Base-by-base conservation (phyloP, 1,140 invertebrate species). In the Caenorhabditis inopinata region DNA sequence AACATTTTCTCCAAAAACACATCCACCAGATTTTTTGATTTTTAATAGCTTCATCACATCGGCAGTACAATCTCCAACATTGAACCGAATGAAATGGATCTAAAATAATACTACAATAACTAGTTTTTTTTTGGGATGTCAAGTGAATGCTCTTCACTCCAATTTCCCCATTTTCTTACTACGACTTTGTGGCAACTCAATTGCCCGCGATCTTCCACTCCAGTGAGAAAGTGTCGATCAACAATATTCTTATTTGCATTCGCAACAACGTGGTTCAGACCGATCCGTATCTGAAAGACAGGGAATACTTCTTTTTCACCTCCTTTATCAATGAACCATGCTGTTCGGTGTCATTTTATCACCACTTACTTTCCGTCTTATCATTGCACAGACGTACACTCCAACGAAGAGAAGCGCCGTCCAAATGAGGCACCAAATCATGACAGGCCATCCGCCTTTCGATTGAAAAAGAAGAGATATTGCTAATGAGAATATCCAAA, bases 371-470 rank as follows among this genome's bases (percentile, higher is more conserved):
- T 45, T 49, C 68, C 62, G 35, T 35, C 80, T 53, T 29, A 81
- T 48, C 29, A 81, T 76, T n/a, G 74, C 51, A 62, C 80, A 81
- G 12, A 12, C 80, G 29, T 80, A 45, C 2, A 81, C 58, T 48
- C 80, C 80, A 23, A 62, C 74, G 49, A 77, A 81, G 27, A 81
- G 53, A 16, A 73, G 45, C 14, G 68, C 25, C 23, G 42, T 16
- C 80, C 80, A 81, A 18, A 76, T 32, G 46, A 81, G 45, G 45
- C 80, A 81, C 48, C 53, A 81, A 38, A 81, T 81, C 74, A 81
- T 76, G 18, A 81, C 76, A 45, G 80, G 80, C 77, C 51, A 46
- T 18, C 80, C 80, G 0, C 80, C 80, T 29, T 81, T 35, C 62
- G 73, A 35, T 78, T 46, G 29, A 21, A 68, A 16, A 75, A 78